Conservation (phyloP, 2,797 vertebrate species). For the Betta splendens region DNA sequence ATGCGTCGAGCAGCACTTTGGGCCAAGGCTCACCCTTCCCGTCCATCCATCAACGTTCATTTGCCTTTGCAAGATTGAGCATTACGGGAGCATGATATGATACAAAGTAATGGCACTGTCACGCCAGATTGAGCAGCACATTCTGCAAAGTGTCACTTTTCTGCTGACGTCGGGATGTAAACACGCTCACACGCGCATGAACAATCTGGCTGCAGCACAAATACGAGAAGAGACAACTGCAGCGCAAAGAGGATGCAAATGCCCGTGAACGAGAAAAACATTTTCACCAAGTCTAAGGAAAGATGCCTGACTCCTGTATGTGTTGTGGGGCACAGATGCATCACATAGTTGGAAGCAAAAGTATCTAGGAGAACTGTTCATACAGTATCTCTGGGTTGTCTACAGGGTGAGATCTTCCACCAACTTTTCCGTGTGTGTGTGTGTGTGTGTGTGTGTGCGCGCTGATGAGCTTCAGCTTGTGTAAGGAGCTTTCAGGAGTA, state of each 20-base stretch:
- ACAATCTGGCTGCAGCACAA: constrained; percentile 5
- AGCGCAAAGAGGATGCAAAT: no score
- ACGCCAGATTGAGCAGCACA: constrained; percentile 22
- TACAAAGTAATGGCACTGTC: constrained; percentile 38
- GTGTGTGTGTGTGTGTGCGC: constrained; percentile 27
- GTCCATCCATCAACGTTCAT: constrained; percentile 7
- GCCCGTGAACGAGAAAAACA: no score
- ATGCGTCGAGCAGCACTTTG: constrained; percentile 18
- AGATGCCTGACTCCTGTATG: constrained; percentile 27
- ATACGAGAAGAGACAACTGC: constrained; percentile 14
- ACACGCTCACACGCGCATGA: not conserved
- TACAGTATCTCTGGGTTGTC: constrained; percentile 20
- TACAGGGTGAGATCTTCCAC: constrained; percentile 17
- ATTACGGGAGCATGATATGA: constrained; percentile 28
- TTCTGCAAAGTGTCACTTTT: constrained; percentile 40
- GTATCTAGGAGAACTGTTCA: no score
- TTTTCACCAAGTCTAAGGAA: constrained; percentile 20
- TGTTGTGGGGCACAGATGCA: constrained; percentile 5
- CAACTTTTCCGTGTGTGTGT: constrained; percentile 18
- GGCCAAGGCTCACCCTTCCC: not conserved
- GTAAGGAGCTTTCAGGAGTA: constrained; percentile 72
- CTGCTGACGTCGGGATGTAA: constrained; percentile 35
- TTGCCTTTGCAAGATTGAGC: constrained; percentile 11
- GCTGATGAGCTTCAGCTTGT: constrained; percentile 58
- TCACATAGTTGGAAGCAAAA: no score